Evolutionary conservation across 2,113 vertebrate genomes (phyloP), one percentile per base, ranked within the genome.

Genomic region (Hippoglossus stenolepis): DNA sequence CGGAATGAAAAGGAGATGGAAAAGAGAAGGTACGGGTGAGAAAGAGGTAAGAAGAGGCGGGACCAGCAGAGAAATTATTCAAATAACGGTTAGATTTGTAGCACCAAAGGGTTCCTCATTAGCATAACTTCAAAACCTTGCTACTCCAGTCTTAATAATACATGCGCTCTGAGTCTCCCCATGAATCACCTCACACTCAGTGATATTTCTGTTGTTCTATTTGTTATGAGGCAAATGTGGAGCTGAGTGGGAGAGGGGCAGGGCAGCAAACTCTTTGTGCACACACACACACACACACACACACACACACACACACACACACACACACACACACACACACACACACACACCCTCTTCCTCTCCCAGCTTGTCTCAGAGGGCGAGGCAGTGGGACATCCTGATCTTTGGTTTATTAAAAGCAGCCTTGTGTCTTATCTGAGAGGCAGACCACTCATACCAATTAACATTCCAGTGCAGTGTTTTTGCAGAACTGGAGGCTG

Each of bases 391-490:
- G 59, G 84, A 79, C 82, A 63, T 87, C 83, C 64, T 83, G 86
- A 90, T 87, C 79, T 84, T 49, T 70, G 85, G 70, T 73, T 89
- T 91, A 83, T 92, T 83, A 76, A 83, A 87, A 79, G 76, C 11
- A 43, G 80, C 77, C 81, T 69, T 68, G 82, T 77, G 38, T 77
- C 77, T 90, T 92, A 94, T 94, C 91, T 83, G 75, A 61, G 73
- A 89, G 78, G 51, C 72, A 35, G 80, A 79, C 77, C 89, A 83
- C 81, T 86, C 88, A 82, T 63, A 71, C 75, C 84, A 91, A 94
- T 93, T 94, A 93, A 91, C 88, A 92, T 91, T 93, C 92, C 86
- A 76, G 62, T 57, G 49, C 70, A 69, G 87, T 75, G 82, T 71
- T 79, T 63, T 77, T 66, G 58, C 77, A 79, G 76, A 91, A 59